A percentile compares a stretch with the other conserved stretches of the same genome.
Conservation (phyloP, 2,797 vertebrate genomes). For the Tenualosa thibaudeaui region DNA sequence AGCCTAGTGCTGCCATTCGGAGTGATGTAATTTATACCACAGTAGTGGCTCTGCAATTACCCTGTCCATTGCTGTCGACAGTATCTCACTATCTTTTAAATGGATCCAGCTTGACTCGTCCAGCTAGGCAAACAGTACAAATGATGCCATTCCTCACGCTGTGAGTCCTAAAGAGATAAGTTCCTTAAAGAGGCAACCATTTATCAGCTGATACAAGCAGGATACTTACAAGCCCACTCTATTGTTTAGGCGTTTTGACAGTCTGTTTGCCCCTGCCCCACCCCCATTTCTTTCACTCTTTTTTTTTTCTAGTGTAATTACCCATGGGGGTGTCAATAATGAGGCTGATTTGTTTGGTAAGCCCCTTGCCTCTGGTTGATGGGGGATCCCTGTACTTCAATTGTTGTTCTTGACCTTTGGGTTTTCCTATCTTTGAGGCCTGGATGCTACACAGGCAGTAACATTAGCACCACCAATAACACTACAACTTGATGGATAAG, state of each 20-base stretch:
- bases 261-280: constrained; percentile 55
- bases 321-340: constrained; percentile 57
- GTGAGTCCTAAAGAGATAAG: constrained; percentile 99
- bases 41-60: constrained; percentile 95
- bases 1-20: constrained; percentile 83
- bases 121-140: constrained; percentile 98
- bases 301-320: constrained; percentile 61
- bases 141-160: constrained; percentile 99
- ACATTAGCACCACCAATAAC: constrained; percentile 4
- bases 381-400: constrained; percentile 32
- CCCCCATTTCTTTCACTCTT: constrained; percentile 14
- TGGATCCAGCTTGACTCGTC: constrained; percentile 97
- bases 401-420: constrained; percentile 39
- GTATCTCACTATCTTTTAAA: constrained; percentile 99
- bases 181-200: constrained; percentile 99
- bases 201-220: constrained; percentile 96
- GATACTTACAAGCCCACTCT: constrained; percentile 88
- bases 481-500: background rate
- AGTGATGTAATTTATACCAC: constrained; percentile 97
- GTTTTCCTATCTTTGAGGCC: constrained; percentile 22
- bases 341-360: constrained; percentile 50
- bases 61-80: constrained; percentile 94
- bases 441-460: constrained; percentile 18
- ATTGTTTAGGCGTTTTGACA: constrained; percentile 92
- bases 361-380: constrained; percentile 28